A percentile compares a stretch with the other conserved stretches of the same genome.
Conservation (phyloP, 2,888 invertebrate genomes). For the Megastigmus dorsalis region DNA sequence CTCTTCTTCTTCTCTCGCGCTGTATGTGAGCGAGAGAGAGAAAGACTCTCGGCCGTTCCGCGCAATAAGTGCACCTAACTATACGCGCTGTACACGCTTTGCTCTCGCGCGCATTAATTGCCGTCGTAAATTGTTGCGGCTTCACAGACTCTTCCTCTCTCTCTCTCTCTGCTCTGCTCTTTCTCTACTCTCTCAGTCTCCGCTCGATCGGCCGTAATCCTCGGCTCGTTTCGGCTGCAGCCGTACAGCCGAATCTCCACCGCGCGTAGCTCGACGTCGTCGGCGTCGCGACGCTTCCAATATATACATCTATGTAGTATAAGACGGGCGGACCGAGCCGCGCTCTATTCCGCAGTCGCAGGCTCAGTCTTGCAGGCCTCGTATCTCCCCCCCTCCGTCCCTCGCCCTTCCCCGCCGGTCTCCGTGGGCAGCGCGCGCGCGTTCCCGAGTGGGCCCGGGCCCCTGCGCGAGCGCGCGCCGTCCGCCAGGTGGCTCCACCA, state of each 20-base stretch:
- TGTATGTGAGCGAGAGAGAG: too few species aligned
- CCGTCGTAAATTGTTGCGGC: conserved; percentile 74
- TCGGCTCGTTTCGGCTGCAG: too few species aligned
- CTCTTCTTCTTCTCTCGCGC: conserved; percentile 35
- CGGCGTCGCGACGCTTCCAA: too few species aligned
- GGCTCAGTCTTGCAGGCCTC: neutral
- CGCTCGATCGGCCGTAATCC: too few species aligned
- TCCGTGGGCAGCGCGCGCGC: conserved; percentile 75
- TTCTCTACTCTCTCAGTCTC: too few species aligned
- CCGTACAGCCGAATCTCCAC: too few species aligned
- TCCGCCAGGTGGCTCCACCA: conserved; percentile 80
- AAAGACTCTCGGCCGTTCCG: neutral
- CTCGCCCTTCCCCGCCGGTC: conserved; percentile 64
- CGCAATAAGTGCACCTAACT: conserved; percentile 57
- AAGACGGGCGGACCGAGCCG: too few species aligned
- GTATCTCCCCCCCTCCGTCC: conserved; percentile 1
- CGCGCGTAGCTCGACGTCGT: too few species aligned
- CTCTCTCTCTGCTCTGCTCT: conserved; percentile 9
- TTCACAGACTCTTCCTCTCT: conserved; percentile 52
- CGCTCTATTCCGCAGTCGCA: too few species aligned
- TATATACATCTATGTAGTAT: too few species aligned
- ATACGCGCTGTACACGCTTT: conserved; percentile 59
- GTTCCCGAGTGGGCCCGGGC: conserved; percentile 64
- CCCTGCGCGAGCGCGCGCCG: conserved; percentile 66
- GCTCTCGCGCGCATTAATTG: conserved; percentile 73